Evolutionary conservation across 2,888 invertebrate species (phyloP), one percentile per base, ranked within the genome.

Genomic region (Silvanus unidentatus): DNA sequence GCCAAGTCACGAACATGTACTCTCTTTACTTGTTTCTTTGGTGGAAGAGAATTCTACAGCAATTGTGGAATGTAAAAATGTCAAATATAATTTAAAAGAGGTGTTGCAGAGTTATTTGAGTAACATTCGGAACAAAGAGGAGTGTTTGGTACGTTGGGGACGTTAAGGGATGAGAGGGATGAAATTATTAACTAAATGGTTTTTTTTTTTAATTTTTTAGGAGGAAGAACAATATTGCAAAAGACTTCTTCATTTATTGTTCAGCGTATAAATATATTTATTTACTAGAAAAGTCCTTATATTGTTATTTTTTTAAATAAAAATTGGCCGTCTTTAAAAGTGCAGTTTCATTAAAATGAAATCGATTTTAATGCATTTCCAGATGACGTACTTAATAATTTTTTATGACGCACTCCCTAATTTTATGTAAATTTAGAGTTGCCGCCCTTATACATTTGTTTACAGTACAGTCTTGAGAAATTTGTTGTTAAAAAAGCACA

Each of bases 1-100:
- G 16, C 59, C 52, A 50, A 62, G 69, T 44, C 75, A 78, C 51
- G 79, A 80, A 61, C 75, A 78, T 56, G 55, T 77, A 5, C 60
- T 78, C 45, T 66, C 71, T 3, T 72, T 78, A 2, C 60, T 80
- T 15, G 58, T 73, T 11, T 57, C 66, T 11, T 53, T 80, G 11
- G 69, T 75, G 2, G 66, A 69, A 27, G 69, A 74, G 39, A 73
- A 75, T 58, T 55, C 62, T 8, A 60, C 65, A 29, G 71, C 70
- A 2, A 53, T 71, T 9, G 56, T 57, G 11, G 73, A 75, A 50
- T 77, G 75, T 58, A 65, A 60, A 15, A 66, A 72, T 40, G 65
- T 71, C 8, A 71, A 73, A 42, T 61, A 76, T 27, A 62, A 71
- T 39, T 63, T 78, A 9, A 58, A 64, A 35, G 55, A 65, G 14